phyloP scores from a whole-genome alignment of 2,888 invertebrate species.

The Aspidiotus destructor region DNA sequence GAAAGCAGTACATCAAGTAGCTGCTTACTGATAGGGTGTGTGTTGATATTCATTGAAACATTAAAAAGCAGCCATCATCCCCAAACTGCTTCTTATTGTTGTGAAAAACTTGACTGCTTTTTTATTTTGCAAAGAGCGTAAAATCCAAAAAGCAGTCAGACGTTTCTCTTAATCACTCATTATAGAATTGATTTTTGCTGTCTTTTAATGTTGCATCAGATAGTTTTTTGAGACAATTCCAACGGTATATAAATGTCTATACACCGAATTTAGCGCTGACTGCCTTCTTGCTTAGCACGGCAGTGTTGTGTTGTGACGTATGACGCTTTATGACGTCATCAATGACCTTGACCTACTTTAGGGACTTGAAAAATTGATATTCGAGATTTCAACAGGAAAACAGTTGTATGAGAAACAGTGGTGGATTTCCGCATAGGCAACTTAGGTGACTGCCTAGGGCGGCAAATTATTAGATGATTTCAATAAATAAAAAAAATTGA shows the following conservation, averaged over 20 bases:
- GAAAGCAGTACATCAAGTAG: neutral
- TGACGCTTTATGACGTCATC: too few relatives aligned
- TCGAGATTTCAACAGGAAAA: too few relatives aligned
- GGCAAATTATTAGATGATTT: too few relatives aligned
- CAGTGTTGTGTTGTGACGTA: too few relatives aligned
- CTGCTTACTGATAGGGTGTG: neutral
- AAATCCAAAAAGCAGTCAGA: neutral
- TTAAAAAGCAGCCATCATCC: neutral
- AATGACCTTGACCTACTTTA: too few relatives aligned
- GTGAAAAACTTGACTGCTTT: too few relatives aligned
- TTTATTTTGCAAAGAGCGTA: neutral
- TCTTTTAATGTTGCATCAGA: neutral
- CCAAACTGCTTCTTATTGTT: neutral
- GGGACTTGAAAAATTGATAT: too few relatives aligned
- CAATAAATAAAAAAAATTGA: too few relatives aligned
- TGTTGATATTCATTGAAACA: neutral
- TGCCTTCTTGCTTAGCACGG: constrained; percentile 1
- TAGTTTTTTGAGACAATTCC: neutral
- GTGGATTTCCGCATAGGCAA: too few relatives aligned
- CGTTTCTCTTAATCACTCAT: neutral
- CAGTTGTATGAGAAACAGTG: too few relatives aligned
- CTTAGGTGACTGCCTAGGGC: too few relatives aligned
- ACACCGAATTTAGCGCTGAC: neutral
- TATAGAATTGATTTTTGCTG: neutral
- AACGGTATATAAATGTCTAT: neutral